Base-by-base conservation (phyloP, 2,888 invertebrate genomes). In the Hydrotaea cyrtoneurina region DNA sequence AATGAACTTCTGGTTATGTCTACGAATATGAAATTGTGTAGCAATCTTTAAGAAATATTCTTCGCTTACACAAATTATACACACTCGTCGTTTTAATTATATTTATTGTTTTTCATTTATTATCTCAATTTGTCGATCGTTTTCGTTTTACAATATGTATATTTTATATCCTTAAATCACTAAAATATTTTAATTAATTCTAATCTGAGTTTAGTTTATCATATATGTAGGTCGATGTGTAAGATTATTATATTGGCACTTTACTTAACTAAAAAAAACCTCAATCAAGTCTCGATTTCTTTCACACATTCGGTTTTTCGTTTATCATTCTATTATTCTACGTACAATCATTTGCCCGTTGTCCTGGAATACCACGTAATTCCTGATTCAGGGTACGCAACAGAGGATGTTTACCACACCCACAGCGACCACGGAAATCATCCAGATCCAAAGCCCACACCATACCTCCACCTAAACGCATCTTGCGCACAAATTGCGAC, bases 361-460 rank as follows among this genome's bases (percentile, higher is more conserved):
- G 92, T 53, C 92, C 91, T 10, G 91, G 89, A 83, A 93, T 92
- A 53, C 93, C 93, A 75, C 94, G 91, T 31, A 95, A 89, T 88
- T 94, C 94, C 83, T 93, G 92, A 87, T 94, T 94, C 43, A 96
- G 90, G 0, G 96, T 95, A 31, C 94, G 93, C 72, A 96, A 91
- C 15, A 96, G 91, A 0, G 96, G 96, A 91, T 95, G 94, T 73
- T 94, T 93, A 4, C 95, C 95, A 90, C 96, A 96, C 7, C 95
- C 94, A 90, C 96, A 96, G 64, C 92, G 91, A 26, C 94, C 95
- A 74, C 94, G 93, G 93, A 96, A 96, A 90, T 96, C 96, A 89
- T 96, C 96, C 87, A 96, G 93, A 92, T 96, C 96, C 23, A 96
- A 91, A 0, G 96, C 96, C 96, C 96, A 96, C 21, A 96, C 93